These are phyloP conservation scores for Plestiodon gilberti DNA, from an alignment of 2,113 vertebrate species.

Conservation along the genomic window DNA sequence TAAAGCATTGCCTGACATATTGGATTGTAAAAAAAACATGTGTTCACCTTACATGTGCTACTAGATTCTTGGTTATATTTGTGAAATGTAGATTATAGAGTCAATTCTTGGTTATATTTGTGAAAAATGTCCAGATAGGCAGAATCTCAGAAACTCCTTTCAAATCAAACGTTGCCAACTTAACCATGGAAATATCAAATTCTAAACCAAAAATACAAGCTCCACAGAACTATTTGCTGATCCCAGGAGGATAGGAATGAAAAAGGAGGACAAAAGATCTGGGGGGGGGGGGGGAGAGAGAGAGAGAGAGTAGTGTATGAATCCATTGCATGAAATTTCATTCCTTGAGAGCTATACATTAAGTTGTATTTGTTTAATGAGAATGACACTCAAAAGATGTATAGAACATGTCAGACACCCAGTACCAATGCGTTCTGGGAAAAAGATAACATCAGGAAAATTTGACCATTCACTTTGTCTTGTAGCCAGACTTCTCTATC, in stretches of 20 bases:
- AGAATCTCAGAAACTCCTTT: not conserved
- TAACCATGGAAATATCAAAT: not conserved
- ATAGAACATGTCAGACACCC: slow-evolving; percentile 93
- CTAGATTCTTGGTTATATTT: too few species aligned
- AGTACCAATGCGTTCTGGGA: slow-evolving; percentile 86
- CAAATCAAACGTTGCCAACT: slow-evolving; percentile 1
- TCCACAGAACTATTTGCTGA: rapidly evolving
- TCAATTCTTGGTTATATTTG: too few species aligned
- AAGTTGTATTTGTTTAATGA: slow-evolving; percentile 92
- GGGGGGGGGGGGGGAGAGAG: rapidly evolving
- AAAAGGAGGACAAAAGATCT: not conserved
- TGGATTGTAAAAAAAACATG: too few species aligned
- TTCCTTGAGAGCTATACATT: slow-evolving; percentile 90
- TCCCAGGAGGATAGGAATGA: not conserved
- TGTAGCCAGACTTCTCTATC: slow-evolving; percentile 87
- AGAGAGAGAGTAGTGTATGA: slow-evolving; percentile 7
- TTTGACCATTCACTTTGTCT: slow-evolving; percentile 93
- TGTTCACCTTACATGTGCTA: too few species aligned
- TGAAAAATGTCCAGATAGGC: not conserved
- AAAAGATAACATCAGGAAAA: slow-evolving; percentile 89
- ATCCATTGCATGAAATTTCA: slow-evolving; percentile 75
- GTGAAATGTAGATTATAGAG: too few species aligned
- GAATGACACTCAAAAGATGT: slow-evolving; percentile 90
- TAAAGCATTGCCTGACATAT: too few species aligned
- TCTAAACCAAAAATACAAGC: not conserved